Evolutionary conservation across 2,888 invertebrate genomes (phyloP).

Genomic region (Tubulanus polymorphus): DNA sequence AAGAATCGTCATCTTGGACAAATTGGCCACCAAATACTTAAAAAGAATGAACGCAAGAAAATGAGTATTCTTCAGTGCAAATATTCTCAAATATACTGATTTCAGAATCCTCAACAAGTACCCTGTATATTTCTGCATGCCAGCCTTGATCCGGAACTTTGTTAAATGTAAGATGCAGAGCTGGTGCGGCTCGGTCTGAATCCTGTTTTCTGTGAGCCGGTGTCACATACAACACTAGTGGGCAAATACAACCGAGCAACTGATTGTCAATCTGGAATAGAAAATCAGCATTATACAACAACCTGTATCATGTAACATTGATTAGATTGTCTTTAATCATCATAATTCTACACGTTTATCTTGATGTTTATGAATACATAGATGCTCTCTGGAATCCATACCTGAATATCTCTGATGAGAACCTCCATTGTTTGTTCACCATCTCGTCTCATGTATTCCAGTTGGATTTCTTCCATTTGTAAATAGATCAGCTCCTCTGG

Average conservation of each 20-base stretch:
- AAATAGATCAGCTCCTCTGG: conserved; percentile 79
- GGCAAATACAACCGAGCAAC: conserved; percentile 77
- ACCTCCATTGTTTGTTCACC: conserved; percentile 59
- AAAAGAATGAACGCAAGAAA: conserved; percentile 25
- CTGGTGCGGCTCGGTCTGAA: conserved; percentile 59
- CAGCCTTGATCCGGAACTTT: conserved; percentile 63
- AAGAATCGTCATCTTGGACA: conserved; percentile 78
- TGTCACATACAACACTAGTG: conserved; percentile 77
- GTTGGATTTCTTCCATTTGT: conserved; percentile 46
- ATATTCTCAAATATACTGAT: not conserved
- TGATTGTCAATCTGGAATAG: conserved; percentile 71
- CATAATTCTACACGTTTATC: too few species aligned
- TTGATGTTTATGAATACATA: too few species aligned
- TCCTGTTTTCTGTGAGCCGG: conserved; percentile 52
- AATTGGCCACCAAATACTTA: conserved; percentile 71
- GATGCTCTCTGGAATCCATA: too few species aligned
- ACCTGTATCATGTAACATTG: too few species aligned
- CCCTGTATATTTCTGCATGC: conserved; percentile 84
- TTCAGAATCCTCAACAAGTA: conserved; percentile 33
- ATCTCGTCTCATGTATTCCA: conserved; percentile 44
- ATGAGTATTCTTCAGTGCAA: not conserved
- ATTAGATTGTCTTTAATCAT: too few species aligned
- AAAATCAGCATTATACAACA: too few species aligned
- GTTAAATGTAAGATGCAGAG: conserved; percentile 76
- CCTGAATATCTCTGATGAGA: conserved; percentile 74